Conservation (phyloP, 2,888 invertebrate species). For the Brenthis hecate region DNA sequence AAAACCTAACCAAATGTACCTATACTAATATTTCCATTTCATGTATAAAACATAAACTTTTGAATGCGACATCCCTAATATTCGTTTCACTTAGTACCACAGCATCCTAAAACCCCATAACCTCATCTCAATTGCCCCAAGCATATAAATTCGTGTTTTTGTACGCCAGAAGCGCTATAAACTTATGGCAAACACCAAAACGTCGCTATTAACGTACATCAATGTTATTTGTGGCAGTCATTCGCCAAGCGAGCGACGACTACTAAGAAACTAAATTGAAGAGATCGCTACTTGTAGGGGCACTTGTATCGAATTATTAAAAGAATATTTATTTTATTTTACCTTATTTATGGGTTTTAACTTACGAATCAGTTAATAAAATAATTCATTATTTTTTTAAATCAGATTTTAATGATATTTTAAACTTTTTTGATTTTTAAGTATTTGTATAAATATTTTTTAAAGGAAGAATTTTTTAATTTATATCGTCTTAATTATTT, state of each 20-base stretch:
- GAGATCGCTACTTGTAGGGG: slow-evolving; percentile 45
- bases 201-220: slow-evolving; percentile 69
- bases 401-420: too few species aligned
- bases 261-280: slow-evolving; percentile 65
- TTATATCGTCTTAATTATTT: too few species aligned
- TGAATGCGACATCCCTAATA: not conserved
- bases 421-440: too few species aligned
- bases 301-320: slow-evolving; percentile 27
- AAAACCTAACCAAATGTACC: too few species aligned
- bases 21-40: not conserved
- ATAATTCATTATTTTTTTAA: not conserved
- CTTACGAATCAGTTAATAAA: not conserved
- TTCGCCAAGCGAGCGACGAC: slow-evolving; percentile 68
- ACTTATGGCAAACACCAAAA: slow-evolving; percentile 42
- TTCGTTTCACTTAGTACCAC: not conserved
- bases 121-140: slow-evolving; percentile 10
- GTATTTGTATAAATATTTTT: too few species aligned
- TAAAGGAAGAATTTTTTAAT: too few species aligned
- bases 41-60: too few species aligned
- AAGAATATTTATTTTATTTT: slow-evolving; percentile 10
- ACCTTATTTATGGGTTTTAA: not conserved
- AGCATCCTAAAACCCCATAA: slow-evolving; percentile 2
- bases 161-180: slow-evolving; percentile 30
- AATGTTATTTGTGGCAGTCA: slow-evolving; percentile 76
- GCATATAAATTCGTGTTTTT: slow-evolving; percentile 17